Percentiles rank a stretch among this genome's conserved stretches.
These are phyloP conservation scores for Crenuchus spilurus DNA, from an alignment of 2,797 vertebrate genomes.

Conservation along the genomic window DNA sequence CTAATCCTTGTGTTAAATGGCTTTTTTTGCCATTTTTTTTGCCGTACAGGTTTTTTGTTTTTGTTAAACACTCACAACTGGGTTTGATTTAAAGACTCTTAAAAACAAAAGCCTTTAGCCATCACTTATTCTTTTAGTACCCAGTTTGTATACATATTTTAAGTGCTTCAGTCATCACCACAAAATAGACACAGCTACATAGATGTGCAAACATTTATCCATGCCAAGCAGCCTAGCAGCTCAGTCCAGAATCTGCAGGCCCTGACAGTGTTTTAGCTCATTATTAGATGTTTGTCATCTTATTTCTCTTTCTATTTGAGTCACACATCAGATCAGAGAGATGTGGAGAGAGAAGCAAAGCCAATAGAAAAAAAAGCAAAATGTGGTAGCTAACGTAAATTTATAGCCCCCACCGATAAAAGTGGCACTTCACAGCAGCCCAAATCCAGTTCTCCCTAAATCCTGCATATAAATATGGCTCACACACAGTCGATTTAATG, in stretches of 20 bases:
- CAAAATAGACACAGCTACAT: constrained; percentile 35
- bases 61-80: constrained; percentile 37
- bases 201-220: constrained; percentile 24
- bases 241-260: constrained; percentile 3
- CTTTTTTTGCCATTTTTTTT: constrained; percentile 1
- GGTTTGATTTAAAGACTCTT: constrained; percentile 22
- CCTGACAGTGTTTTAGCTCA: constrained; percentile 6
- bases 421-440: constrained; percentile 16
- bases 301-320: constrained; percentile 36
- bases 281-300: constrained; percentile 13
- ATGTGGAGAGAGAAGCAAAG: not conserved
- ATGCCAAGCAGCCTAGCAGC: constrained; percentile 26
- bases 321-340: not conserved
- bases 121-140: constrained; percentile 22
- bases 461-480: constrained; percentile 30
- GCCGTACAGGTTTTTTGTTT: constrained; percentile 17
- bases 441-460: constrained; percentile 37
- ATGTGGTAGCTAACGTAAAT: constrained; percentile 9
- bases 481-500: constrained; percentile 6
- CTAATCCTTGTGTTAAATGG: constrained; percentile 41
- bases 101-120: constrained; percentile 22
- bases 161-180: constrained; percentile 25
- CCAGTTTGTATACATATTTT: constrained; percentile 38
- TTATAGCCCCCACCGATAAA: not conserved
- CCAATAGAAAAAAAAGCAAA: not conserved